Evolutionary conservation across 2,797 vertebrate species (phyloP), one percentile per base, ranked within the genome.

Genomic region (Adelosebastes latens): DNA sequence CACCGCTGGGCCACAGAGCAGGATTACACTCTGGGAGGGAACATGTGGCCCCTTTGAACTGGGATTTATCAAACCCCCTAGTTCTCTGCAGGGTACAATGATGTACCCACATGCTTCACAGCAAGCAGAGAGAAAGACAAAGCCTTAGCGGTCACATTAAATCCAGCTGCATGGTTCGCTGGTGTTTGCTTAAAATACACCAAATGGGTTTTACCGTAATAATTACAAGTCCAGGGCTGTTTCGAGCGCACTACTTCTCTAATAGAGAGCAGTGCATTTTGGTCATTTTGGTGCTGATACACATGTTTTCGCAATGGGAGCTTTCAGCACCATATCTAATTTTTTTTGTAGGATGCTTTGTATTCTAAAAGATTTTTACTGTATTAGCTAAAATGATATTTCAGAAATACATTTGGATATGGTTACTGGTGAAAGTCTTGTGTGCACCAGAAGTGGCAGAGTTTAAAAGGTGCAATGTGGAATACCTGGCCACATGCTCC

Each of bases 11-110:
- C 79, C 60, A 31, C 78, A 68, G 75, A 86, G 85, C 73, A 34
- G 90, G 87, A 92, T 94, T 90, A 90, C 84, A 58, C 85, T 76
- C 67, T 82, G 76, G 87, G 91, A 70, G 82, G 81, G 86, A 87
- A 85, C 87, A 92, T 90, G 85, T 88, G 89, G 85, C 27, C 58
- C 75, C 75, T 92, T 93, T 89, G 81, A 92, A 81, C 82, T 60
- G 18, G 24, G 67, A 42, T 84, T 90, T 84, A 82, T 74, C 64
- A 77, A 76, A 75, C 56, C 75, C 39, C 61, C 65, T 31, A 59
- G 75, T 34, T 62, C 62, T 79, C 79, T 69, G 16, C 53, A 63
- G 75, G 67, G 63, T 46, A 68, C 46, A 52, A 10, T 52, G 49
- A 75, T 60, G 81, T 52, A 25, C 79, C 79, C 49, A 49, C 55